Evolutionary conservation across 2,888 invertebrate species (phyloP).

Genomic region (Magallana nippona): DNA sequence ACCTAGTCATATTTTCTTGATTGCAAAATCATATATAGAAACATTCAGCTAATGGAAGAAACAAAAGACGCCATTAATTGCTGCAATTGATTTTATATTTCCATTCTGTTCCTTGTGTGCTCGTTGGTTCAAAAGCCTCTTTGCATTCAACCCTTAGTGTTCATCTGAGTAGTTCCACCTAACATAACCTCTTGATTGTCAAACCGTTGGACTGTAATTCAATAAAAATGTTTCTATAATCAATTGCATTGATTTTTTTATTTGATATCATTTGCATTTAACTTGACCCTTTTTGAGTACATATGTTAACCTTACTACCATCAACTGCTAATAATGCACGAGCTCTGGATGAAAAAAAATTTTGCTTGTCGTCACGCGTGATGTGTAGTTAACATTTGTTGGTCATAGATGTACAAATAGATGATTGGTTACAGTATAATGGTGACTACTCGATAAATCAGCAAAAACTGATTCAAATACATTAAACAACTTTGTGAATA

Average conservation of each 20-base stretch:
- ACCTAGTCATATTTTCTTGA: background rate
- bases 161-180: background rate
- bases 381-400: no score
- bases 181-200: background rate
- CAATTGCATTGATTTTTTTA: constrained; percentile 10
- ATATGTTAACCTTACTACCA: background rate
- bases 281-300: constrained; percentile 7
- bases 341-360: no score
- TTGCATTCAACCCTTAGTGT: background rate
- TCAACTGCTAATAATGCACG: no score
- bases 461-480: no score
- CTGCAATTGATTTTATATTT: background rate
- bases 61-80: constrained; percentile 8
- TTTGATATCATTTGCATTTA: background rate
- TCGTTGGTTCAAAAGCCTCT: background rate
- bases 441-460: no score
- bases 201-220: background rate
- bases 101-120: background rate
- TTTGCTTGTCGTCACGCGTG: no score
- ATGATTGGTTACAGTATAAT: no score
- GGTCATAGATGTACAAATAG: no score
- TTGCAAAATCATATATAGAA: constrained; percentile 1
- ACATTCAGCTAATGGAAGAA: constrained; percentile 12
- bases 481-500: no score
- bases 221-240: constrained; percentile 1